Evolutionary conservation across 1,140 invertebrate species (phyloP).

Genomic region (Megalonaias nervosa): DNA sequence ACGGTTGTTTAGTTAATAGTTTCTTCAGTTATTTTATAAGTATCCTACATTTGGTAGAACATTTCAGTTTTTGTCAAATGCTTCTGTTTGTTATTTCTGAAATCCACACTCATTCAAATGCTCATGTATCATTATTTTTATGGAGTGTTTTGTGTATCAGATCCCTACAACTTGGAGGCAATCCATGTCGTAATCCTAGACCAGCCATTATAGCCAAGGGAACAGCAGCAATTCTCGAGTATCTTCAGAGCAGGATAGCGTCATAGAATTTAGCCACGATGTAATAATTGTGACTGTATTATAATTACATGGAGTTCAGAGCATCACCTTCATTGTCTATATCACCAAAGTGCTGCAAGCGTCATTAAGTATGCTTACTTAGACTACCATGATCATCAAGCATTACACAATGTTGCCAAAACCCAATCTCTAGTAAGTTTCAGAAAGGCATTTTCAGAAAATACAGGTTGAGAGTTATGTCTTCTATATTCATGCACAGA

Average conservation of each 20-base stretch:
- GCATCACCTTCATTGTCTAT: no score
- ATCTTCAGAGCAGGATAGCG: slow-evolving; percentile 84
- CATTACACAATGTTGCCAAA: no score
- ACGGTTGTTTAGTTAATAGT: neutral
- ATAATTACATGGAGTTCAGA: no score
- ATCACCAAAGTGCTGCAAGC: no score
- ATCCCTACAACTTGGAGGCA: slow-evolving; percentile 84
- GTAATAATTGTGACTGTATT: no score
- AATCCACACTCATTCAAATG: neutral
- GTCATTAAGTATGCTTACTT: no score
- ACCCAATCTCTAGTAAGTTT: no score
- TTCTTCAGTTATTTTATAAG: neutral
- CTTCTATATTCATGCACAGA: no score
- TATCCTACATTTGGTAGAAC: neutral
- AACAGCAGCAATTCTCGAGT: slow-evolving; percentile 85
- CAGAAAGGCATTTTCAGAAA: no score
- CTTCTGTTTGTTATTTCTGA: neutral
- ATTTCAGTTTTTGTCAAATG: neutral
- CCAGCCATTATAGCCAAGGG: slow-evolving; percentile 90
- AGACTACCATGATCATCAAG: no score
- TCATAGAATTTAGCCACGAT: slow-evolving; percentile 17
- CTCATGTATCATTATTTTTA: neutral
- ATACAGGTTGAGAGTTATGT: no score
- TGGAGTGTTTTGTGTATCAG: slow-evolving; percentile 73
- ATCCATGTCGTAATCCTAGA: slow-evolving; percentile 88